Percentiles rank a stretch among this genome's conserved stretches.
Conservation (phyloP, 2,888 invertebrate genomes). For the Andrena fulva region DNA sequence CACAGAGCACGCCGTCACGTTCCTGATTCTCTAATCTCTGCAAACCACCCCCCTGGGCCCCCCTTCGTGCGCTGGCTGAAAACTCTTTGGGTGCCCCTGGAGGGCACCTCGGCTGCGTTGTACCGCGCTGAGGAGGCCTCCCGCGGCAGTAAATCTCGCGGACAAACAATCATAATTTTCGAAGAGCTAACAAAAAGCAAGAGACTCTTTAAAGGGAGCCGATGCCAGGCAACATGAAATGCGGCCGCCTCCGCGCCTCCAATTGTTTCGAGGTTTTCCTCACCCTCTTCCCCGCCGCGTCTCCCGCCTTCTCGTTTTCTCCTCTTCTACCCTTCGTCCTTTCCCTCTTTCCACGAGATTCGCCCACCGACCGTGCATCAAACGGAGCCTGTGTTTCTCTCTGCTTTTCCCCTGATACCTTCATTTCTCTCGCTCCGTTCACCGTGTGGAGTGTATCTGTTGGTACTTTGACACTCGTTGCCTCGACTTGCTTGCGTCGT, state of each 20-base stretch:
- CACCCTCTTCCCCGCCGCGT: conserved; percentile 50
- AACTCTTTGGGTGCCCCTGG: conserved; percentile 51
- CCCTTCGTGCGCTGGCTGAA: conserved; percentile 33
- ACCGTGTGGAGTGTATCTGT: not conserved
- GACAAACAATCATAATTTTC: conserved; percentile 84
- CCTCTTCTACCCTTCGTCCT: conserved; percentile 16
- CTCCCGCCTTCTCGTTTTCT: conserved; percentile 22
- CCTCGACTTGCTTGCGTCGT: not conserved
- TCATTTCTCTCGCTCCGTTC: conserved; percentile 44
- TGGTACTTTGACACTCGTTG: not conserved
- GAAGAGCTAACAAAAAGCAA: conserved; percentile 80
- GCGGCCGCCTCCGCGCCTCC: conserved; percentile 82
- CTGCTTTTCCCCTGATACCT: conserved; percentile 59
- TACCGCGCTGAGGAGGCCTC: conserved; percentile 64
- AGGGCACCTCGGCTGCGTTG: conserved; percentile 55
- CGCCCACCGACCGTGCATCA: conserved; percentile 36
- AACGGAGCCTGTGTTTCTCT: conserved; percentile 25
- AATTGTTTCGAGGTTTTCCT: conserved; percentile 82
- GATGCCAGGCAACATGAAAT: conserved; percentile 82
- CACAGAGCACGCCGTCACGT: conserved; percentile 69
- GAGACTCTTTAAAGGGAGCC: conserved; percentile 82
- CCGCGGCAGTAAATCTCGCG: conserved; percentile 81
- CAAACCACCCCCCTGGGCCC: conserved; percentile 68
- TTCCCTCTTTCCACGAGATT: conserved; percentile 44
- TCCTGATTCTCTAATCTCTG: conserved; percentile 81